phyloP scores from a whole-genome alignment of 2,113 vertebrate species.

The Scytalopus superciliaris region DNA sequence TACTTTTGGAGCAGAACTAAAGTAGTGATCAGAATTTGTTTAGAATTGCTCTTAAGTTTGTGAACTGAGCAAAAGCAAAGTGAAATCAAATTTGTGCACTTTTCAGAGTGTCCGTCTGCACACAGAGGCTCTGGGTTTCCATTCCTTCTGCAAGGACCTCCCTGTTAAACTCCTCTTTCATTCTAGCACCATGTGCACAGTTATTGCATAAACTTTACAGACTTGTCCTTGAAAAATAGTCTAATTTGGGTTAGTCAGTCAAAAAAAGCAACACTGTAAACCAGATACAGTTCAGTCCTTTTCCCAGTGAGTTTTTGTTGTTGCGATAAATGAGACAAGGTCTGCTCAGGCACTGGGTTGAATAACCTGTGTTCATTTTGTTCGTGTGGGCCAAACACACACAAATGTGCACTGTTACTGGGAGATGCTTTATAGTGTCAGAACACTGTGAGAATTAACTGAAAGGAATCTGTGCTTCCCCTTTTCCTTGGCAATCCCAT shows the following conservation, averaged over 20 bases:
- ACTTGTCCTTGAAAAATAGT: background rate
- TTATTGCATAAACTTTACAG: background rate
- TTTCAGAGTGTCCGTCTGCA: background rate
- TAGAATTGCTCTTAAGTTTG: background rate
- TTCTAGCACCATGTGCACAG: background rate
- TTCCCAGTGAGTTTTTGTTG: background rate
- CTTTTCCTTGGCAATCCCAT: background rate
- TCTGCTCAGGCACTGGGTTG: background rate
- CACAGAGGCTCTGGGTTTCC: background rate
- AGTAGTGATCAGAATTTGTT: background rate
- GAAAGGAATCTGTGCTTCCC: background rate
- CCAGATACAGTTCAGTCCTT: background rate
- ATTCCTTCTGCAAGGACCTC: background rate
- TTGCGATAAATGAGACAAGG: rapidly evolving
- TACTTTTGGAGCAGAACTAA: background rate
- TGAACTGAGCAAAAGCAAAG: background rate
- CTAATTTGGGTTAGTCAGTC: background rate
- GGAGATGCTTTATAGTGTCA: background rate
- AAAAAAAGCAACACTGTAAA: background rate
- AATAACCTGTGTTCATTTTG: background rate
- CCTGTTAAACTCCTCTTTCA: background rate
- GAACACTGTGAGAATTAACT: background rate
- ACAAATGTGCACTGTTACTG: background rate
- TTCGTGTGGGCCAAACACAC: background rate
- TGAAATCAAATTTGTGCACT: background rate